Evolutionary conservation across 2,113 vertebrate genomes (phyloP).

Genomic region (Polyodon spathula): DNA sequence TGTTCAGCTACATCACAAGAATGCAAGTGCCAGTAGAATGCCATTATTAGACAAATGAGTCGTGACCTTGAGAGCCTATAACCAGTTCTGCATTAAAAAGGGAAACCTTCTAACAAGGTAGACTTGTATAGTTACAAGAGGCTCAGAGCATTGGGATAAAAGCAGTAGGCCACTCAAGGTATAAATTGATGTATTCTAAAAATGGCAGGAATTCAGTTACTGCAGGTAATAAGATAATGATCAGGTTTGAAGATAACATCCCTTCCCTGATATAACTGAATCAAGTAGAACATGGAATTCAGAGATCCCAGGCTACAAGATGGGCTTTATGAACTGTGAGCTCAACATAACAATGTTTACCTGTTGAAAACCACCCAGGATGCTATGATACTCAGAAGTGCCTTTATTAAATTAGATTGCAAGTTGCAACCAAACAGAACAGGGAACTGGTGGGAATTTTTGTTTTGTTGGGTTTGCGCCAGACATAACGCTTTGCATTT

Average conservation of each 20-base stretch:
- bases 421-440: not conserved
- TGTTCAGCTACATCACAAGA: too few relatives aligned
- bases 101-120: too few relatives aligned
- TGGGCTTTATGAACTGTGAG: conserved; percentile 21
- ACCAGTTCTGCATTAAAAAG: too few relatives aligned
- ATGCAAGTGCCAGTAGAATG: too few relatives aligned
- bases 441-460: not conserved
- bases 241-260: conserved; percentile 16
- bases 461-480: too few relatives aligned
- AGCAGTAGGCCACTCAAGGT: too few relatives aligned
- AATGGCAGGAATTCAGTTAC: conserved; percentile 28
- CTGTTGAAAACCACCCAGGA: conserved; percentile 20
- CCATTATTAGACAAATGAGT: too few relatives aligned
- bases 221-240: conserved; percentile 27
- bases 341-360: conserved; percentile 18
- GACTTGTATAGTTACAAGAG: too few relatives aligned
- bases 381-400: conserved; percentile 14
- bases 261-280: conserved; percentile 16
- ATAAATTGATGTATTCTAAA: not conserved
- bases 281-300: conserved; percentile 13
- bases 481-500: too few relatives aligned
- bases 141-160: too few relatives aligned
- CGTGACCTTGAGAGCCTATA: too few relatives aligned
- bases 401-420: conserved; percentile 21
- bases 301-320: not conserved